Evolutionary conservation across 2,797 vertebrate genomes (phyloP), one percentile per base, ranked within the genome.

Genomic region (Darevskia nairensis): DNA sequence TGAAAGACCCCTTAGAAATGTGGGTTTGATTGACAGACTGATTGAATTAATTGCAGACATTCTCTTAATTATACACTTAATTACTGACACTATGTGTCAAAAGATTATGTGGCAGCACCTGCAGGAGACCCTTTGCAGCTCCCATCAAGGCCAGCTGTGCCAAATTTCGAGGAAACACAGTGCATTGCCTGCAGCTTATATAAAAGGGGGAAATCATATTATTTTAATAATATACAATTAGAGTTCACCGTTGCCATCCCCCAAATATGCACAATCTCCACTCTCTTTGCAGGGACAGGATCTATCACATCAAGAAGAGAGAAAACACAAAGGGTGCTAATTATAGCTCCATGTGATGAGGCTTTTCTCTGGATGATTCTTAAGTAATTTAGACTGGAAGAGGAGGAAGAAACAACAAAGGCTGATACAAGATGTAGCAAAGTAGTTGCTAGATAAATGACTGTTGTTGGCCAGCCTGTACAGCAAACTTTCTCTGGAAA

Each of bases 11-110:
- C 95, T 94, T 91, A 90, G 92, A 95, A 95, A 94, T 91, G 89
- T 81, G 77, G 89, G 90, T 93, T 92, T 96, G 95, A 96, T 94
- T 96, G 95, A 95, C 93, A 92, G 93, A 91, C 91, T 96, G 95
- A 95, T 95, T 95, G 94, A 95, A 94, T 93, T 95, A 96, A 96
- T 95, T 96, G 94, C 94, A 95, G 92, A 78, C 93, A 92, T 95
- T 94, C 95, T 94, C 92, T 91, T 94, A 95, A 96, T 95, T 95
- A 93, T 95, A 93, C 94, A 94, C 95, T 95, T 96, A 95, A 95
- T 96, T 96, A 96, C 95, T 91, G 94, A 95, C 95, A 95, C 94
- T 93, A 94, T 94, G 93, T 95, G 94, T 95, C 95, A 95, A 95
- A 95, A 94, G 95, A 96, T 92, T 95, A 95, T 92, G 61, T 96